These are phyloP conservation scores for Stegostoma tigrinum DNA, from an alignment of 2,113 vertebrate genomes.

Conservation along the genomic window DNA sequence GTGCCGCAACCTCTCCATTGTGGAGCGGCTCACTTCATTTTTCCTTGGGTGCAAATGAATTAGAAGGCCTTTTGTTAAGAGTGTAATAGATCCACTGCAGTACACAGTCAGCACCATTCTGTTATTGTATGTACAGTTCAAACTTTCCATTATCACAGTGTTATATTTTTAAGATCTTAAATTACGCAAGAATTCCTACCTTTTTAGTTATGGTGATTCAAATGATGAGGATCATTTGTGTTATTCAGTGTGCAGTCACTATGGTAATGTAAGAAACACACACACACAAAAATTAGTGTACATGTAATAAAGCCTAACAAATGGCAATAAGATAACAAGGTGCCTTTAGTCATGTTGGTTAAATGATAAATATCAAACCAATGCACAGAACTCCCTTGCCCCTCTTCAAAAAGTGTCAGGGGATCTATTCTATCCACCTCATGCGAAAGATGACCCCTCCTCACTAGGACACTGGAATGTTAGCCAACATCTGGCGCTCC, in stretches of 20 bases:
- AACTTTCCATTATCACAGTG: background rate
- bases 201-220: background rate
- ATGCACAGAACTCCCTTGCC: background rate
- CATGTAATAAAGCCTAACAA: background rate
- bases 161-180: background rate
- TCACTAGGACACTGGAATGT: background rate
- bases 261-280: background rate
- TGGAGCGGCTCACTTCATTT: background rate
- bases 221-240: background rate
- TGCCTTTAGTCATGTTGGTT: background rate
- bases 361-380: background rate
- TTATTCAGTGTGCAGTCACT: background rate
- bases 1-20: background rate
- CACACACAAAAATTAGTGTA: background rate
- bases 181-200: background rate
- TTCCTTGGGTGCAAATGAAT: background rate
- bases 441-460: background rate
- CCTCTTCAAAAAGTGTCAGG: background rate
- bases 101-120: background rate
- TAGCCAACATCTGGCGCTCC: background rate
- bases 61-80: background rate
- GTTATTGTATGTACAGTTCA: background rate
- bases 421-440: background rate
- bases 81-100: background rate
- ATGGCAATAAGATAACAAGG: background rate